Evolutionary conservation across 2,888 invertebrate species (phyloP), one percentile per base, ranked within the genome.

Genomic region (Abscondita cerata): DNA sequence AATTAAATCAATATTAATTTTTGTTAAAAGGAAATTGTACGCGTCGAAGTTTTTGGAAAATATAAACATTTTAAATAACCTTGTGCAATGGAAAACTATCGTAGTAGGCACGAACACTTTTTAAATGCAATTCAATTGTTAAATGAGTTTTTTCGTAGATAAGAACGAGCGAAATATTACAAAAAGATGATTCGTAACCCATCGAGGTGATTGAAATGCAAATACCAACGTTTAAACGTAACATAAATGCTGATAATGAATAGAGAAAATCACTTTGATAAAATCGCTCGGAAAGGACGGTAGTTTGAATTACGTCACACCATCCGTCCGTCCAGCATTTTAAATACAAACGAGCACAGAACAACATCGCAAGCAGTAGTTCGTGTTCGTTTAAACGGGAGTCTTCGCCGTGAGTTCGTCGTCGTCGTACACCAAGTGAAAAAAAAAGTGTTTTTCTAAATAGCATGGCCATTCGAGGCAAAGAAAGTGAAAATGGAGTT

Each of bases 401-500:
- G 58, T 53, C 31, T 46, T 48, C 31, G 38, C 48, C 53, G 59
- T 40, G 53, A 36, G 52, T 41, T 48, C 51, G 50, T 38, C 38
- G 52, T 47, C 18, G 12, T 48, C 48, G 19, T 52, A 9, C 48
- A 12, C 25, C 13, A 54, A 52, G 52, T 52, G 16, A 44, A 44
- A 44, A n/a, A n/a, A n/a, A n/a, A 25, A 25, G 25, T 25, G 25
- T 25, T 25, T 25, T 25, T 25, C 6, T 18, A 53, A 38, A 16
- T 11, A 53, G 57, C 38, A 63, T 59, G 59, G 54, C 63, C 36
- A 59, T 59, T 41, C 63, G 53, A 33, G 59, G 59, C 20, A 53
- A 58, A 44, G 58, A 53, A 50, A 54, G 19, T 47, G 59, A 64
- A 38, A 64, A 64, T 52, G 64, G 64, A 36, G 64, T 64, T 48